Evolutionary conservation across 2,113 vertebrate species (phyloP).

Genomic region (Anolis sagrei): DNA sequence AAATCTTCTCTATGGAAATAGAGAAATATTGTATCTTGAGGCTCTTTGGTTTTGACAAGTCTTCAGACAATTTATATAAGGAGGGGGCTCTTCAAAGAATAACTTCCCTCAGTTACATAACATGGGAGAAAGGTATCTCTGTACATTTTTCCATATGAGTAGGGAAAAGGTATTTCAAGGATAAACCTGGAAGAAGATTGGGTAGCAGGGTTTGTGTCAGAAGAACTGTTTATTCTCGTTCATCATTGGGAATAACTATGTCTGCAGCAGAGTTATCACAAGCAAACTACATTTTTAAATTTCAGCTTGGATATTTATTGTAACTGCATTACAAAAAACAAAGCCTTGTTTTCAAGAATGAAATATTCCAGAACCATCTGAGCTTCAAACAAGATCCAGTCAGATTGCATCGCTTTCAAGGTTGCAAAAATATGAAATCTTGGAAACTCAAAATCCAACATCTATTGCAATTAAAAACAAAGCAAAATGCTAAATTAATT

Average conservation of each 20-base stretch:
- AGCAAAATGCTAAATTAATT: background rate
- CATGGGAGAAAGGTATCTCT: background rate
- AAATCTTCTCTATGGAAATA: background rate
- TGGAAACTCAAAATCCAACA: background rate
- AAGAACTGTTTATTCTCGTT: slow-evolving; percentile 43
- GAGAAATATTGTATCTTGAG: slow-evolving; percentile 8
- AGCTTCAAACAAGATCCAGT: background rate
- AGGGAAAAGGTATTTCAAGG: slow-evolving; percentile 44
- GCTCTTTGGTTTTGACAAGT: slow-evolving; percentile 47
- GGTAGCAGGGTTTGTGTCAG: slow-evolving; percentile 28
- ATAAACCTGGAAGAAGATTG: slow-evolving; percentile 47
- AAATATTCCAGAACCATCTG: background rate
- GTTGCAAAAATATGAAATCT: background rate
- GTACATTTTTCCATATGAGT: background rate
- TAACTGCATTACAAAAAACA: background rate
- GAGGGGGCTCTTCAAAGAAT: background rate
- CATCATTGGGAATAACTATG: background rate
- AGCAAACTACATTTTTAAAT: background rate
- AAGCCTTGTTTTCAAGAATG: background rate
- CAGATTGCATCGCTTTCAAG: background rate
- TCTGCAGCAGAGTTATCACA: too few species aligned
- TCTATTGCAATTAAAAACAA: background rate
- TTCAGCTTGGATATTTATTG: background rate
- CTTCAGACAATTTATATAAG: slow-evolving; percentile 11
- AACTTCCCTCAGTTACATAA: background rate